phyloP scores from a whole-genome alignment of 2,888 invertebrate genomes.

The Ametastegia equiseti region DNA sequence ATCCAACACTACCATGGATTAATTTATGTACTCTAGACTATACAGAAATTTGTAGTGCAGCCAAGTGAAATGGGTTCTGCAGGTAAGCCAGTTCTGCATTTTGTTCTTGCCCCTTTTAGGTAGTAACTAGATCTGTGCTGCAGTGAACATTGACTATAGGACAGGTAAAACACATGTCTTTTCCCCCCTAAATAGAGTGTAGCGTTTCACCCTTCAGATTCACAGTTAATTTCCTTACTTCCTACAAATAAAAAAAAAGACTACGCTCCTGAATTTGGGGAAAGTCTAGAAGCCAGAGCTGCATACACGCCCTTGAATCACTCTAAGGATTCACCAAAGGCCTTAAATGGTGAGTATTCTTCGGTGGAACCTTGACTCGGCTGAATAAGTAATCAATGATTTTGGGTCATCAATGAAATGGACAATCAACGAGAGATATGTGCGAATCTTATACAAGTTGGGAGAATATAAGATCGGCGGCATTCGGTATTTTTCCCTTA shows the following conservation, averaged over 20 bases:
- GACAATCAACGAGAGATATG: background rate
- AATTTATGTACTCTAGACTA: too few species aligned
- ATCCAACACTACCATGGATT: too few species aligned
- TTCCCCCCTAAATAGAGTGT: background rate
- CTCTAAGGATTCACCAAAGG: slow-evolving; percentile 6
- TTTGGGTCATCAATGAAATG: background rate
- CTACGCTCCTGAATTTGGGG: background rate
- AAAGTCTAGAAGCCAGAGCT: background rate
- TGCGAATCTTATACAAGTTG: background rate
- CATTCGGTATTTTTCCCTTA: background rate
- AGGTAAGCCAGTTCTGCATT: background rate
- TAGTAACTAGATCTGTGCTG: background rate
- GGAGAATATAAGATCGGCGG: background rate
- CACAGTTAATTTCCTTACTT: background rate
- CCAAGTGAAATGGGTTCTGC: background rate
- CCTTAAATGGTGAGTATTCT: background rate
- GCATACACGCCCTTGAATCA: background rate
- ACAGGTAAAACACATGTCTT: background rate
- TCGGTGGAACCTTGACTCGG: background rate
- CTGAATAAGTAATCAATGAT: background rate
- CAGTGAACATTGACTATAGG: background rate
- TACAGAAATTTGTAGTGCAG: background rate
- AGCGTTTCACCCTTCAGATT: background rate
- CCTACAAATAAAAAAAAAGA: background rate
- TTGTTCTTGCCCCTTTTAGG: background rate